phyloP scores from a whole-genome alignment of 30 jellyfish, hydroid and myxozoan genomes.

The Chrysaora quinquecirrha region DNA sequence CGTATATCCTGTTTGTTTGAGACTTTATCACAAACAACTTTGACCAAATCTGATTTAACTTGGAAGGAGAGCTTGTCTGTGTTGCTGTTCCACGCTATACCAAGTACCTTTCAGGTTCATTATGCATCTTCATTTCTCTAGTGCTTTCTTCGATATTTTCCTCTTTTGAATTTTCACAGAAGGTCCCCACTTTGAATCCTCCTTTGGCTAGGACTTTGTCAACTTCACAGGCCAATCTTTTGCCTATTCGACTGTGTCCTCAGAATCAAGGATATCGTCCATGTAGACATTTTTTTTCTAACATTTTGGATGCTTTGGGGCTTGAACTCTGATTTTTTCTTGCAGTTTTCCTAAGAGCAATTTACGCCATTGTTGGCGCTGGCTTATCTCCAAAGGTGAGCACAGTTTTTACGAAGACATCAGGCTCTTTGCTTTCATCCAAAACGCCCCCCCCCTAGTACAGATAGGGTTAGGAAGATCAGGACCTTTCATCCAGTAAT shows the following conservation, averaged over 20 bases:
- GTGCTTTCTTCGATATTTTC: not conserved
- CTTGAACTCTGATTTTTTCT: constrained; percentile 51
- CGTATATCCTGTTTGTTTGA: not conserved
- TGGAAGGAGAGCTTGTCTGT: constrained; percentile 13
- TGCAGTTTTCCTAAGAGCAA: too few species aligned
- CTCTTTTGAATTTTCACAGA: not conserved
- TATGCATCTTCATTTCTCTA: constrained; percentile 12
- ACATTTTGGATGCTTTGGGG: constrained; percentile 49
- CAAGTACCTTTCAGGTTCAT: constrained; percentile 44
- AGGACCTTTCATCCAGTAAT: too few species aligned
- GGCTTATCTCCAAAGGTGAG: constrained; percentile 68
- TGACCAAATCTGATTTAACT: constrained; percentile 6
- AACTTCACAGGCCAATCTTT: constrained; percentile 25
- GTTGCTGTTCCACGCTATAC: constrained; percentile 24
- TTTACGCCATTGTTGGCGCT: constrained; percentile 59
- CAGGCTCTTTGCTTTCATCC: constrained; percentile 20
- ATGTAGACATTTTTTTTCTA: constrained; percentile 30
- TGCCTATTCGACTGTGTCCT: constrained; percentile 35
- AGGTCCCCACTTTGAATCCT: constrained; percentile 58
- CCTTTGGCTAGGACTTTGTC: constrained; percentile 42
- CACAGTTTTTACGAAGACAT: constrained; percentile 47
- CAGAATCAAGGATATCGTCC: constrained; percentile 67
- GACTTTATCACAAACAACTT: constrained; percentile 1
- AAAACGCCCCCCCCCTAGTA: constrained; percentile 34
- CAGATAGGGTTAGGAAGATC: too few species aligned